phyloP scores from a whole-genome alignment of 2,113 vertebrate species.

The zebrafish (Danio rerio) region GRCz12tu NC_133184.1:30903501-30904000 shows the following conservation, averaged over 20 bases:
- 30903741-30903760: neutral
- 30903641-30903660: neutral
- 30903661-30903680: neutral
- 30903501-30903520: slow-evolving; percentile 80
- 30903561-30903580: slow-evolving; percentile 82
- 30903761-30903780: neutral
- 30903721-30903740: neutral
- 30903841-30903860: neutral
- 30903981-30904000: neutral
- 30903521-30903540: slow-evolving; percentile 81
- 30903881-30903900: neutral
- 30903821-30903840: neutral
- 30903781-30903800: neutral
- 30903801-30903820: neutral
- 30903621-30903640: neutral
- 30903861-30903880: neutral
- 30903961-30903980: neutral
- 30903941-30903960: no score
- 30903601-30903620: neutral
- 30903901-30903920: neutral
- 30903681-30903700: neutral
- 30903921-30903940: neutral
- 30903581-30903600: slow-evolving; percentile 65
- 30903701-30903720: neutral
- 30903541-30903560: slow-evolving; percentile 92